phyloP scores from a whole-genome alignment of 2,113 vertebrate genomes.

The Antechinus flavipes region DNA sequence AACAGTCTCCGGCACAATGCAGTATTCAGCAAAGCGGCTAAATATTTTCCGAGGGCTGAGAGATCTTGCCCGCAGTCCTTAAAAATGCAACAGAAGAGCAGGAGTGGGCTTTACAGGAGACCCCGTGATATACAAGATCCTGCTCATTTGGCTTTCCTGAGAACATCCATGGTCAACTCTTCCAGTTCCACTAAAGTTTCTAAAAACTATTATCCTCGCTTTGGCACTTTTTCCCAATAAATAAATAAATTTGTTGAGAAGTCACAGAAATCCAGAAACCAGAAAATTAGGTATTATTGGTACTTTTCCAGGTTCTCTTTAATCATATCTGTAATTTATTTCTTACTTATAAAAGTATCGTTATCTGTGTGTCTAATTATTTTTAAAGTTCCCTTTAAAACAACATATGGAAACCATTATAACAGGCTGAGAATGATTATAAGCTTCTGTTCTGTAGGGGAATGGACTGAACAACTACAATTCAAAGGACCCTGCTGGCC shows the following conservation, averaged over 20 bases:
- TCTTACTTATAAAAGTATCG: constrained; percentile 30
- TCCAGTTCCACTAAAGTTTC: not conserved
- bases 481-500: not conserved
- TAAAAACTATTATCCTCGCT: not conserved
- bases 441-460: constrained; percentile 11
- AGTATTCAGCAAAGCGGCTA: not conserved
- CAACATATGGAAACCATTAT: constrained; percentile 55
- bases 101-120: not conserved
- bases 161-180: not conserved
- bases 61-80: not conserved
- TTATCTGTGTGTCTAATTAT: constrained; percentile 25
- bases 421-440: constrained; percentile 20
- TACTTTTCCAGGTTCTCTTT: constrained; percentile 24
- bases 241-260: constrained; percentile 25
- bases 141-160: not conserved
- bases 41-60: constrained; percentile 5
- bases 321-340: constrained; percentile 44
- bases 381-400: constrained; percentile 48
- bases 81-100: constrained; percentile 8
- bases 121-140: not conserved
- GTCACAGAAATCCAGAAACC: constrained; percentile 50
- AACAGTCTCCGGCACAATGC: too few species aligned
- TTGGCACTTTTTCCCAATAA: not conserved
- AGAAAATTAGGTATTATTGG: constrained; percentile 4
- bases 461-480: constrained; percentile 49